Conservation (phyloP, 2,113 vertebrate genomes). For the Barbus barbus region DNA sequence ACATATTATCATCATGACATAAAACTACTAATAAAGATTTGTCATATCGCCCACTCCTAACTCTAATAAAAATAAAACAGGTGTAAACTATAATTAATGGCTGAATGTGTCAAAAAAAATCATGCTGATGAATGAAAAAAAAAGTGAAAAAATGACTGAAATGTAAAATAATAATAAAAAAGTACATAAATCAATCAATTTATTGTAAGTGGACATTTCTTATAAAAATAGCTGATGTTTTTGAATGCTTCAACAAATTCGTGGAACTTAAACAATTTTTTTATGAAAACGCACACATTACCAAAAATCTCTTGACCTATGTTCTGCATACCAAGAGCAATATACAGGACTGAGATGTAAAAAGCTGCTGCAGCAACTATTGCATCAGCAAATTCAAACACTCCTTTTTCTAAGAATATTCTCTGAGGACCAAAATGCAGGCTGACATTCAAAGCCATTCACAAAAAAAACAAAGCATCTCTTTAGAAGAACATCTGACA, state of each 20-base stretch:
- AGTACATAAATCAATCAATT: constrained; percentile 2
- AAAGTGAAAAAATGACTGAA: background rate
- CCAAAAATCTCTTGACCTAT: background rate
- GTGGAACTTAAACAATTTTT: background rate
- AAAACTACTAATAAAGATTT: background rate
- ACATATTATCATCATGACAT: background rate
- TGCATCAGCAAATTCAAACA: constrained; percentile 6
- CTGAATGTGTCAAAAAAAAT: constrained; percentile 4
- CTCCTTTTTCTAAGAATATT: constrained; percentile 27
- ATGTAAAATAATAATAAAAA: background rate
- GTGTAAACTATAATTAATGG: constrained; percentile 31
- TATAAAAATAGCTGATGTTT: constrained; percentile 20
- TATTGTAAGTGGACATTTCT: background rate
- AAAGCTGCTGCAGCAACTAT: constrained; percentile 19
- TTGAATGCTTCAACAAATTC: constrained; percentile 14
- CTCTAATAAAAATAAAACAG: constrained; percentile 33
- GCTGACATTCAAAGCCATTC: background rate
- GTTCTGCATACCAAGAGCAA: background rate
- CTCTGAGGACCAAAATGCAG: constrained; percentile 22
- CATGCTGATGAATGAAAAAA: constrained; percentile 13
- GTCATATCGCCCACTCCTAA: background rate
- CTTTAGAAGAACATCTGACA: background rate
- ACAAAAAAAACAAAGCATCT: background rate
- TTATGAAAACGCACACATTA: constrained; percentile 1
- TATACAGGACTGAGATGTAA: constrained; percentile 19